Evolutionary conservation across 2,888 invertebrate species (phyloP), one percentile per base, ranked within the genome.

Genomic region (Tryphoninae sp.): DNA sequence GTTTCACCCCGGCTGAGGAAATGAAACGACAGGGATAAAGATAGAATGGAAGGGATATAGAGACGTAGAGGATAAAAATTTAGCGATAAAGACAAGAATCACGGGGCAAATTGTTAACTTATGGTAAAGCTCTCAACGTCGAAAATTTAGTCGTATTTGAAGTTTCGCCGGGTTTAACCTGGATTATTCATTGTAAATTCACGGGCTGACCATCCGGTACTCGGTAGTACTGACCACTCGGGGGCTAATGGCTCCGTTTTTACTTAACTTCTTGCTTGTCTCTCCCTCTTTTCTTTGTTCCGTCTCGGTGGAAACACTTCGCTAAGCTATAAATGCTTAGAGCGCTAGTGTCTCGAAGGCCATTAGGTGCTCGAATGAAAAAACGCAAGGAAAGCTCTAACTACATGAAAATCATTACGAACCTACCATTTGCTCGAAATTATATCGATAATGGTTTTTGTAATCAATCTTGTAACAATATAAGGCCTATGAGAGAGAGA

Each of bases 141-240:
- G 33, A 33, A 3, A 45, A 11, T 13, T 13, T 45, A 3, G 13
- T 13, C 13, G 83, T 84, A 83, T 73, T 82, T 72, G 80, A 79
- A 74, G 81, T 83, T 80, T 85, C 83, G 83, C 84, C 84, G 83
- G 82, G 76, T 68, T 78, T 68, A 86, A 84, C 85, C 84, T 86
- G 84, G 74, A 73, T 85, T 85, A 86, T 87, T 86, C 85, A 87
- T 87, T 13, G 45, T 86, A 83, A 84, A 80, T 84, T 85, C 72
- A 72, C 77, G 75, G 68, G 51, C 16, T 74, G 9, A 45, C 9
- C 45, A 45, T 23, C 16, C 33, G 33, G 33, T 33, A 33, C 33
- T 33, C 33, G 33, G 33, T 33, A 7, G 75, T 71, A 42, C 16
- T 74, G 9, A 11, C 9, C 45, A 45, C 40, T 13, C 22, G 51